Percentiles rank a stretch among this genome's conserved stretches.
Evolutionary conservation across 2,888 invertebrate species (phyloP).

Genomic region (Camptogramma bilineatum): DNA sequence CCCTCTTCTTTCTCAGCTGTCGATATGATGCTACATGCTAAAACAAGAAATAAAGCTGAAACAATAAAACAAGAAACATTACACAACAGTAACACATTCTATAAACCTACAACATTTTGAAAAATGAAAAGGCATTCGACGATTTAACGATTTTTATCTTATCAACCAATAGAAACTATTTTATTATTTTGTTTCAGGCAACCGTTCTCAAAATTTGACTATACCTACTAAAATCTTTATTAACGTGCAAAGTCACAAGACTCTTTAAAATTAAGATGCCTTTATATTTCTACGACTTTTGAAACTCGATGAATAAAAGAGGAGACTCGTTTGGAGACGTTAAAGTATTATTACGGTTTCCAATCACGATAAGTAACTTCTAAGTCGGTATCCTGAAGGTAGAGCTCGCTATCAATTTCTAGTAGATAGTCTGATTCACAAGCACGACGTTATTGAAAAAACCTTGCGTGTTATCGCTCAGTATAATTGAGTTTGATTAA

Average conservation of each 20-base stretch:
- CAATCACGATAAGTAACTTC: conserved; percentile 42
- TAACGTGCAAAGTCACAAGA: conserved; percentile 32
- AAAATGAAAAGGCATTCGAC: too few species aligned
- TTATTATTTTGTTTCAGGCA: background rate
- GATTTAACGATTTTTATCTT: too few species aligned
- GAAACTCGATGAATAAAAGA: conserved; percentile 44
- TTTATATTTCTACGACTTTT: conserved; percentile 43
- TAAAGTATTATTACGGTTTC: conserved; percentile 37
- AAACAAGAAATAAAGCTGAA: conserved; percentile 75
- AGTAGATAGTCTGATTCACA: background rate
- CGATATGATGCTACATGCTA: conserved; percentile 28
- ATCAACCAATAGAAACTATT: background rate
- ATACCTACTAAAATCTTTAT: conserved; percentile 28
- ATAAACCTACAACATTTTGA: background rate
- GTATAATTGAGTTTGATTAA: background rate
- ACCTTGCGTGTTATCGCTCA: background rate
- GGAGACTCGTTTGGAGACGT: conserved; percentile 40
- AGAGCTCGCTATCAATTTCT: conserved; percentile 4
- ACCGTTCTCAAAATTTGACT: conserved; percentile 7
- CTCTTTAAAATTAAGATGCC: conserved; percentile 40
- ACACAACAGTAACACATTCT: background rate
- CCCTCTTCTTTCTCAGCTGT: conserved; percentile 55
- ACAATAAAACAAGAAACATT: conserved; percentile 45
- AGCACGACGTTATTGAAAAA: background rate
- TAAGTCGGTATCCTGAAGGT: conserved; percentile 9